Evolutionary conservation across 1,140 invertebrate species (phyloP), one percentile per base, ranked within the genome.

Genomic region (Bombus difficillimus): DNA sequence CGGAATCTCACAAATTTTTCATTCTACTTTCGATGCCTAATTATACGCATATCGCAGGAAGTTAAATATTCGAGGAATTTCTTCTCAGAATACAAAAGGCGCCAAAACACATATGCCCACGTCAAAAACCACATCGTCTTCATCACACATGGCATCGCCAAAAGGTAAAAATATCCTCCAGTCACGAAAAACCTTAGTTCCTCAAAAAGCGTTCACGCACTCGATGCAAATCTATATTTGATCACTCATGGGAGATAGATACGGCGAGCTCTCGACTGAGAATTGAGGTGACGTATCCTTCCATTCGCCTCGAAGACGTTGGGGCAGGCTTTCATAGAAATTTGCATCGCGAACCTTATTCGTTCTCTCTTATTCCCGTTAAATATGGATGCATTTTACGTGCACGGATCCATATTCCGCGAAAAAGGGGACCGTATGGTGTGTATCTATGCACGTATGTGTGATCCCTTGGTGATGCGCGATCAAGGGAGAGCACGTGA

Each of bases 301-400:
- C 57, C 43, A 39, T 28, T 34, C n/a, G 39, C 10, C 8, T 47
- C 9, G n/a, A 22, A 47, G 15, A 22, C 73, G 81, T 92, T 87
- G 90, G 25, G 77, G 59, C 93, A 92, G 93, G 93, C 92, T 93
- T 94, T 93, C 93, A 92, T 92, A 94, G 93, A 92, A 94, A 95
- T 95, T 95, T 95, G 93, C 94, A 94, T 95, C 92, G 91, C 89
- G 86, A 88, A 74, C 89, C 43, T 71, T 74, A 6, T n/a, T 84
- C 71, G 89, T 88, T 90, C 64, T 87, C 86, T 83, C 85, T 18
- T 25, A 10, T 85, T 89, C 64, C 64, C 92, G 92, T 95, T 95
- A 95, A 95, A 95, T 95, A 95, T 95, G 93, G 89, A 95, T 93
- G 93, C 89, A 90, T 91, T 90, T 92, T 89, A 87, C 89, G 89